A percentile compares a stretch with the other conserved stretches of the same genome.
These are phyloP conservation scores for Chirona hameri DNA, from an alignment of 2,888 invertebrate species.

Conservation along the genomic window DNA sequence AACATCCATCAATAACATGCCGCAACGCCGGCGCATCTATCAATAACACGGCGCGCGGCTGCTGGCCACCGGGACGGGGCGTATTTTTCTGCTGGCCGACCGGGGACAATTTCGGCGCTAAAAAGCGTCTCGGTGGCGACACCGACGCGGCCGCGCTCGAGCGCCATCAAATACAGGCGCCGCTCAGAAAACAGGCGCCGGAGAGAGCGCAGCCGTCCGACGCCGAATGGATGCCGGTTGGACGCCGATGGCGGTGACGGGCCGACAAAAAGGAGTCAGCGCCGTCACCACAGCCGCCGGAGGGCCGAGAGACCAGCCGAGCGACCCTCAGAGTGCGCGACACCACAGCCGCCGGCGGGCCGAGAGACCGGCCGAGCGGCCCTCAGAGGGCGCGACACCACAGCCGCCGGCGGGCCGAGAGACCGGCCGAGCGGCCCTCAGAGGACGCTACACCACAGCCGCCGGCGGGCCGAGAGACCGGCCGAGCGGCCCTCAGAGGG, in stretches of 20 bases:
- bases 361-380: too few species aligned
- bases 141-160: background rate
- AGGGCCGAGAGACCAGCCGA: background rate
- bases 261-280: background rate
- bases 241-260: background rate
- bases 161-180: background rate
- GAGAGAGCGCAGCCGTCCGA: background rate
- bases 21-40: background rate
- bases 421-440: too few species aligned
- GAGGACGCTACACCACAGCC: too few species aligned
- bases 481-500: too few species aligned
- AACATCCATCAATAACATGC: background rate
- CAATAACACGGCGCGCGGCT: background rate
- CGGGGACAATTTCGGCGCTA: conserved; percentile 1
- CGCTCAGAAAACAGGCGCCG: background rate
- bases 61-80: background rate
- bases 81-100: background rate
- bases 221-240: background rate
- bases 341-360: background rate
- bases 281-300: background rate
- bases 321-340: background rate
- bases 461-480: too few species aligned
- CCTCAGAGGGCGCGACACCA: too few species aligned
- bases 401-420: too few species aligned
- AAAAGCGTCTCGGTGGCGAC: background rate